Conservation (phyloP, 2,113 vertebrate species). For the Dicaeum eximium region DNA sequence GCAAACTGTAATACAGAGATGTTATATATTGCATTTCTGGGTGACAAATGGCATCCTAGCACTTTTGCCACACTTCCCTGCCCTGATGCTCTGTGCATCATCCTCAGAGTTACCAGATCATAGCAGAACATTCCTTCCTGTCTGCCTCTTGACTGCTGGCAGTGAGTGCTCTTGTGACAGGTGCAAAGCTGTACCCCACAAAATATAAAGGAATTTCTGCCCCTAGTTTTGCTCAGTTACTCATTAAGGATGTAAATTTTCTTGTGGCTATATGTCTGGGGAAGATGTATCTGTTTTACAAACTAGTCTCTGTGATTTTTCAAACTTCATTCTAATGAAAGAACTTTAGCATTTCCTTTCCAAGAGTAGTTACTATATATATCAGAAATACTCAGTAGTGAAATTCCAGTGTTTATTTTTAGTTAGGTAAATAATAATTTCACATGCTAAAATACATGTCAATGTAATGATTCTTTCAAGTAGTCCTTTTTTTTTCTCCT, state of each 20-base stretch:
- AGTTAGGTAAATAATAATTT: not conserved
- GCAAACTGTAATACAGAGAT: not conserved
- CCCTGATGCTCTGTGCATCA: not conserved
- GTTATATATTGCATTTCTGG: not conserved
- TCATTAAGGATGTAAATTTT: not conserved
- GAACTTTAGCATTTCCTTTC: not conserved
- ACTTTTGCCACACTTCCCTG: not conserved
- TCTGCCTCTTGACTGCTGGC: not conserved
- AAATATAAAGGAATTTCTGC: not conserved
- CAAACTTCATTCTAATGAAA: not conserved
- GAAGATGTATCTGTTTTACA: not conserved
- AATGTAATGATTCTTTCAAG: not conserved
- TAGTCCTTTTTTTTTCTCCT: not conserved
- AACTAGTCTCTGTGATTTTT: not conserved
- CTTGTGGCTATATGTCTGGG: not conserved
- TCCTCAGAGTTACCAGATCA: not conserved
- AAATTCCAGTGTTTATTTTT: not conserved
- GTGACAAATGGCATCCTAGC: not conserved
- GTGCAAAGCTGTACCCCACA: fast-evolving
- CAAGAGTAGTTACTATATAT: not conserved
- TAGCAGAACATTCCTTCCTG: not conserved
- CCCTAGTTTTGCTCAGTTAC: not conserved
- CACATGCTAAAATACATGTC: not conserved
- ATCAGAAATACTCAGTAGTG: not conserved
- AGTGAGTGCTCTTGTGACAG: not conserved